phyloP scores from a whole-genome alignment of 2,888 invertebrate genomes.

The Deilephila porcellus region DNA sequence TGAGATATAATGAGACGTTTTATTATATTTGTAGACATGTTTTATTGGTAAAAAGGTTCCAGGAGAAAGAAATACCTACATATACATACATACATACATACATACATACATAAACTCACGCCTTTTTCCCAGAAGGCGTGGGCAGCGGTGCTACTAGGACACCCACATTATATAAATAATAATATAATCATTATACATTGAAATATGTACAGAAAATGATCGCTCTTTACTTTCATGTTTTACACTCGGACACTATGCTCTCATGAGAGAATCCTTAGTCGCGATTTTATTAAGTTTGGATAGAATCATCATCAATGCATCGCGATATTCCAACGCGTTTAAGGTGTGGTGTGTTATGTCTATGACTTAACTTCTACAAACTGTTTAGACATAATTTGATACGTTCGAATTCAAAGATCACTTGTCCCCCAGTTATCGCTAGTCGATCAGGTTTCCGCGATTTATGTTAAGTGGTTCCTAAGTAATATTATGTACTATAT shows the following conservation, averaged over 20 bases:
- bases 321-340: conserved; percentile 8
- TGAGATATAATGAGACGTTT: no score
- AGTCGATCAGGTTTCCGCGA: not conserved
- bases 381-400: not conserved
- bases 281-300: not conserved
- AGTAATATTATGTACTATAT: not conserved
- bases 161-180: no score
- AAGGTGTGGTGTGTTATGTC: not conserved
- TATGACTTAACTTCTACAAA: not conserved
- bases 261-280: not conserved
- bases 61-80: no score
- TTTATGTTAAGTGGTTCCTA: not conserved
- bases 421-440: not conserved
- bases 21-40: no score
- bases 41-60: no score
- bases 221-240: not conserved
- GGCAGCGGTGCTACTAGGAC: no score
- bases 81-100: no score
- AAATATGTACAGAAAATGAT: not conserved
- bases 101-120: no score
- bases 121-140: no score
- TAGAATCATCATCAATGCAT: not conserved
- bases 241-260: not conserved
- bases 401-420: not conserved
- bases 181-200: no score